A percentile compares a stretch with the other conserved stretches of the same genome.
Evolutionary conservation across 2,888 invertebrate species (phyloP).

Genomic region (Tuberolachnus salignus): DNA sequence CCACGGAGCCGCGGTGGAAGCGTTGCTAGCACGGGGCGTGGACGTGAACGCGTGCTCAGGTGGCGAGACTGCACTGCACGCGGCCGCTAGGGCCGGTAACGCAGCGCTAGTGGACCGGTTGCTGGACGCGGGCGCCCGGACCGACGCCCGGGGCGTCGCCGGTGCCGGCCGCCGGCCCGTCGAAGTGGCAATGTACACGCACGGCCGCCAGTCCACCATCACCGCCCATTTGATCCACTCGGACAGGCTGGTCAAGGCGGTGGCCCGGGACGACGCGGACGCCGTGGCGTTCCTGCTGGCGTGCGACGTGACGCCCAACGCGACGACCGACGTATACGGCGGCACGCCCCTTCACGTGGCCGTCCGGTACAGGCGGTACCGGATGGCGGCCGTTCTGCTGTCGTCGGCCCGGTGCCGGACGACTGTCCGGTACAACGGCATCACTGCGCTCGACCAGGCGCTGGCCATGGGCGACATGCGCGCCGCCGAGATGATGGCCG

Average conservation of each 20-base stretch:
- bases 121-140: conserved; percentile 32
- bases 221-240: conserved; percentile 12
- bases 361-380: conserved; percentile 25
- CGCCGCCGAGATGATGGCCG: conserved; percentile 7
- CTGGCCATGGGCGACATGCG: conserved; percentile 26
- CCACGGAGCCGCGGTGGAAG: not conserved
- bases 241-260: conserved; percentile 28
- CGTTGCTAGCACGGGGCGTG: conserved; percentile 6
- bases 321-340: conserved; percentile 21
- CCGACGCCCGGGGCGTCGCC: not conserved
- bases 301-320: conserved; percentile 37
- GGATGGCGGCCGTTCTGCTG: not conserved
- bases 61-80: conserved; percentile 32
- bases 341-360: conserved; percentile 37
- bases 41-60: conserved; percentile 10
- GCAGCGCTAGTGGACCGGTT: not conserved
- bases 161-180: not conserved
- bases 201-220: not conserved
- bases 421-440: not conserved
- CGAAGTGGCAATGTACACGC: conserved; percentile 28
- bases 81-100: not conserved
- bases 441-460: conserved; percentile 27
- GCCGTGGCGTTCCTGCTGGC: conserved; percentile 26
- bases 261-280: conserved; percentile 27
- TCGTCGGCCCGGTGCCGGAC: conserved; percentile 25